Conservation (phyloP, 2,888 invertebrate genomes). For the Dryobota labecula region DNA sequence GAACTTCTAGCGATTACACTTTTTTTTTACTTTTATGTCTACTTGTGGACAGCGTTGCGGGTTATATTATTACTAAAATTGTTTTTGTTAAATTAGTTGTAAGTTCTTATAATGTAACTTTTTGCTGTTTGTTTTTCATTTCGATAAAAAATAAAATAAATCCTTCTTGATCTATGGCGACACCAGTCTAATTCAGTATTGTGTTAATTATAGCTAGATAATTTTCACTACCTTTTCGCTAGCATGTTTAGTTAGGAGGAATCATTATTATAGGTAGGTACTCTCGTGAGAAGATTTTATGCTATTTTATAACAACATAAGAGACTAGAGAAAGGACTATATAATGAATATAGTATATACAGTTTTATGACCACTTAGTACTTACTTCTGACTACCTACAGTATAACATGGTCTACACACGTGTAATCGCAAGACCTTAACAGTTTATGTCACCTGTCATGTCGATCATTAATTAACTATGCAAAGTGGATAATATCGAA, state of each 20-base stretch:
- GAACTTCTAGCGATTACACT: too few species aligned
- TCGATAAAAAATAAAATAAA: too few species aligned
- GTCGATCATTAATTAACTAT: constrained; percentile 56
- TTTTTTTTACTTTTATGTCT: too few species aligned
- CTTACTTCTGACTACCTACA: not conserved
- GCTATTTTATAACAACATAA: not conserved
- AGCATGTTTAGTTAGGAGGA: too few species aligned
- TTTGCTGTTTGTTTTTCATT: too few species aligned
- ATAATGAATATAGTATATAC: not conserved
- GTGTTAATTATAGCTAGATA: not conserved
- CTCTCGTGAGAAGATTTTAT: not conserved
- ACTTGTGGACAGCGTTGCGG: too few species aligned
- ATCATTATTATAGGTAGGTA: not conserved
- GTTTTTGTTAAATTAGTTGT: too few species aligned
- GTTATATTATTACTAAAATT: too few species aligned
- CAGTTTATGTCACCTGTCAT: constrained; percentile 36
- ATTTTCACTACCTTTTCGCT: not conserved
- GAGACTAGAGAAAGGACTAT: not conserved
- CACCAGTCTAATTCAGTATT: not conserved
- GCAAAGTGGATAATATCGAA: constrained; percentile 51
- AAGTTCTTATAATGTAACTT: too few species aligned
- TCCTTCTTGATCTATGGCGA: not conserved
- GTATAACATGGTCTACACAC: not conserved
- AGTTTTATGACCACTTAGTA: not conserved
- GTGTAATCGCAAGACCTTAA: constrained; percentile 28